Percentiles rank a stretch among this genome's conserved stretches.
Conservation (phyloP, 53 echinoderm and acorn worm species). For the Paracentrotus lividus region DNA sequence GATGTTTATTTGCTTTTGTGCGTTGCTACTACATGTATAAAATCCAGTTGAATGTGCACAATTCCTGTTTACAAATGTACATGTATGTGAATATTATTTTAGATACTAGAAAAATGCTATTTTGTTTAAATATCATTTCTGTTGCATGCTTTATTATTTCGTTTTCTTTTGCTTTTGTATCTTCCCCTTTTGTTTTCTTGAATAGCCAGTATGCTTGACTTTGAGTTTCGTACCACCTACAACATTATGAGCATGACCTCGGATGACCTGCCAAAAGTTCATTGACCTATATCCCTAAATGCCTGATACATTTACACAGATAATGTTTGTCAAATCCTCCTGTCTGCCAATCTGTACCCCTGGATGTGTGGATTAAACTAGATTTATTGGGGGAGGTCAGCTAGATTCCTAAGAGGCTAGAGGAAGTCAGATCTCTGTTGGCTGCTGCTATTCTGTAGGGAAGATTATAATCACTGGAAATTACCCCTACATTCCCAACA, state of each 20-base stretch:
- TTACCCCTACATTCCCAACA: slow-evolving; percentile 8
- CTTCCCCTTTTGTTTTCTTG: slow-evolving; percentile 1
- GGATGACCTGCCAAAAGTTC: slow-evolving; percentile 43
- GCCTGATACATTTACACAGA: background rate
- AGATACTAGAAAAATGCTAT: no score
- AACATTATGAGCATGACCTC: slow-evolving; percentile 46
- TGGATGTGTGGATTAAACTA: slow-evolving; percentile 18
- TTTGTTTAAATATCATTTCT: no score
- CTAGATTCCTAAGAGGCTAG: background rate
- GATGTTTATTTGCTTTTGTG: background rate
- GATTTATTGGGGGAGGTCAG: slow-evolving; percentile 41
- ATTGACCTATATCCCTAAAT: slow-evolving; percentile 28
- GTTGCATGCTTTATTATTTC: slow-evolving; percentile 40
- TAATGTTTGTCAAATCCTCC: slow-evolving; percentile 29
- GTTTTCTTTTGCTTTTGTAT: slow-evolving; percentile 40
- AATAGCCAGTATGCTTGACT: slow-evolving; percentile 13
- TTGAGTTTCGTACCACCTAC: slow-evolving; percentile 18
- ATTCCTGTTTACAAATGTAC: no score
- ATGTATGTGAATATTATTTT: no score
- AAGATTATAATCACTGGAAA: slow-evolving; percentile 48
- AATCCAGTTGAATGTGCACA: no score
- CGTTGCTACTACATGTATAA: background rate
- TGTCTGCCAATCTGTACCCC: slow-evolving; percentile 18
- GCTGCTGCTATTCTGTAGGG: background rate
- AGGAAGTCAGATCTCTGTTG: slow-evolving; percentile 36